Conservation (phyloP, 2,888 invertebrate species). For the Hypercompe scribonia region DNA sequence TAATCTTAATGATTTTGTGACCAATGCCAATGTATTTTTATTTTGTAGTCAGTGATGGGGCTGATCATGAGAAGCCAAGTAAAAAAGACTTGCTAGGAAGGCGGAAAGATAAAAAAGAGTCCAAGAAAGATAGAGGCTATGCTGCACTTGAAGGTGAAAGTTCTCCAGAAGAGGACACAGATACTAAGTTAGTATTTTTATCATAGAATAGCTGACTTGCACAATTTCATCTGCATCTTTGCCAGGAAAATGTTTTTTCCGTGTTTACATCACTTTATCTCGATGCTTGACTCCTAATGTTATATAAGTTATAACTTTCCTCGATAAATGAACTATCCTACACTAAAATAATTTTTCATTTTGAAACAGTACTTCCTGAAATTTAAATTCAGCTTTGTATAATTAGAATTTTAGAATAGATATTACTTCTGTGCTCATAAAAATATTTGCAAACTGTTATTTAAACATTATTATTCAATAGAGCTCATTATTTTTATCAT, state of each 20-base stretch:
- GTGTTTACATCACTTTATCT: too few species aligned
- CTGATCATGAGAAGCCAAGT: constrained; percentile 91
- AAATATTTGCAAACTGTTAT: not conserved
- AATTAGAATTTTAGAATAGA: not conserved
- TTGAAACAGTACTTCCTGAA: too few species aligned
- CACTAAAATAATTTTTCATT: too few species aligned
- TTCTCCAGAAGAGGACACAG: constrained; percentile 95
- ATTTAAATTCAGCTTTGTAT: too few species aligned
- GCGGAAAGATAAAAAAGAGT: constrained; percentile 94
- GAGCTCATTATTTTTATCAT: constrained; percentile 4
- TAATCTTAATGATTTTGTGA: not conserved
- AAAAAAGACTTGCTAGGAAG: constrained; percentile 93
- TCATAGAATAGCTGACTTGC: too few species aligned
- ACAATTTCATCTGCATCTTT: too few species aligned
- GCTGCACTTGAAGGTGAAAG: constrained; percentile 97
- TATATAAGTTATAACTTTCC: too few species aligned
- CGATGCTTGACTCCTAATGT: too few species aligned
- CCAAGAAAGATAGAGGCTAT: constrained; percentile 94
- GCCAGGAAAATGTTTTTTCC: too few species aligned
- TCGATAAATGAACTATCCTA: too few species aligned
- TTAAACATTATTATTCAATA: not conserved
- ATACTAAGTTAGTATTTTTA: constrained; percentile 88
- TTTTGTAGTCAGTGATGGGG: constrained; percentile 92
- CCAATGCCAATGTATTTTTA: not conserved
- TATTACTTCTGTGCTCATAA: not conserved